phyloP scores from a whole-genome alignment of 2,888 invertebrate genomes.

The Auanema sp. region DNA sequence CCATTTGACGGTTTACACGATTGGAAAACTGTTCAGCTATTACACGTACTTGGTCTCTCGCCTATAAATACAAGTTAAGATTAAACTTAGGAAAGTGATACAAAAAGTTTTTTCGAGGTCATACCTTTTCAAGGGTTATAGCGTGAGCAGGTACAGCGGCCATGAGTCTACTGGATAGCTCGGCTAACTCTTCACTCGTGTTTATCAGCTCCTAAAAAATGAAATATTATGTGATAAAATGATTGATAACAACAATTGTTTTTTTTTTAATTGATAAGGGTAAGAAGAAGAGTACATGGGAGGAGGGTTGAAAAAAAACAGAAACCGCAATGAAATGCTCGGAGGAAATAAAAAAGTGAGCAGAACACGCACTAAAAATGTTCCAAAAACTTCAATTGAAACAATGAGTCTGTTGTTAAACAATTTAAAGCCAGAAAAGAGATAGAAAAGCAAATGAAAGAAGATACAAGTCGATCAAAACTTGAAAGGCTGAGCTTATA shows the following conservation, averaged over 20 bases:
- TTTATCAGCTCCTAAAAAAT: conserved; percentile 75
- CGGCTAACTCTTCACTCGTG: conserved; percentile 77
- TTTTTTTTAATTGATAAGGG: background rate
- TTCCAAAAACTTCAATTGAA: no score
- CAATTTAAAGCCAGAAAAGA: no score
- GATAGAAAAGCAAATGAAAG: no score
- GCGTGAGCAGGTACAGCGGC: conserved; percentile 67
- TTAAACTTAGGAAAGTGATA: no score
- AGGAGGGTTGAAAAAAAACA: background rate
- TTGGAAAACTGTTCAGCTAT: conserved; percentile 73
- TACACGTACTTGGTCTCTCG: conserved; percentile 19
- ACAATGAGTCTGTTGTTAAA: no score
- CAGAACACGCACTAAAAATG: background rate
- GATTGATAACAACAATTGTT: no score
- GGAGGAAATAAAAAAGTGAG: background rate
- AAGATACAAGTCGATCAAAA: no score
- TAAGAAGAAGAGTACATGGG: background rate
- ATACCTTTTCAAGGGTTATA: conserved; percentile 71
- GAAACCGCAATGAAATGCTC: background rate
- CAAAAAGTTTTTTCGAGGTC: background rate
- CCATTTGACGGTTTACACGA: conserved; percentile 76
- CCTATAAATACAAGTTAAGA: conserved; percentile 23
- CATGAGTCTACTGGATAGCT: conserved; percentile 73
- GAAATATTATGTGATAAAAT: conserved; percentile 7
- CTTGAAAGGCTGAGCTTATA: no score